These are phyloP conservation scores for Chaetura pelagica DNA, from an alignment of 2,113 vertebrate genomes.

Conservation along the genomic window DNA sequence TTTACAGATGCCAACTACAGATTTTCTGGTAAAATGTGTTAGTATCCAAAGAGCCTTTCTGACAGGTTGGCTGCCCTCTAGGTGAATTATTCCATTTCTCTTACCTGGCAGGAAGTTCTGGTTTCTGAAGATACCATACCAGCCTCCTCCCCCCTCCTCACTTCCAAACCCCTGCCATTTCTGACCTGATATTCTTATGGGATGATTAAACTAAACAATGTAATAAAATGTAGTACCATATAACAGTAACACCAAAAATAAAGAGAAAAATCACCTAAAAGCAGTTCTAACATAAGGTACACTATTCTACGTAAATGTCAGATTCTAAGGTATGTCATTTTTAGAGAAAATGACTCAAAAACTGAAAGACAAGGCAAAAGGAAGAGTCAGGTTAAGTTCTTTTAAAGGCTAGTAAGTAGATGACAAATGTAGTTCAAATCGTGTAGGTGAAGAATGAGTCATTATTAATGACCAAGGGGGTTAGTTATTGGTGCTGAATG, in stretches of 20 bases:
- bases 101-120: not conserved
- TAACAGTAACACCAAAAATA: not conserved
- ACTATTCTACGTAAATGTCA: conserved; percentile 48
- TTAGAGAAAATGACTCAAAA: conserved; percentile 28
- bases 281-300: not conserved
- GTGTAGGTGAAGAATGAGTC: conserved; percentile 48
- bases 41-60: not conserved
- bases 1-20: not conserved
- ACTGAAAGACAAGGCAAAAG: conserved; percentile 35
- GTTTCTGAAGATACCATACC: not conserved
- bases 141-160: too few species aligned
- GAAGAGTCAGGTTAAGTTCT: conserved; percentile 55
- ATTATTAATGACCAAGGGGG: conserved; percentile 48
- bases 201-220: not conserved
- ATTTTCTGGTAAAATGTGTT: not conserved
- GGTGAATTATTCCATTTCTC: not conserved
- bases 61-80: not conserved
- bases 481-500: conserved; percentile 20
- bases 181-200: not conserved
- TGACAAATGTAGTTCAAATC: conserved; percentile 65
- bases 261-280: not conserved
- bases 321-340: conserved; percentile 15
- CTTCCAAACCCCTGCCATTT: not conserved
- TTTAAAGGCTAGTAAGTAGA: conserved; percentile 48
- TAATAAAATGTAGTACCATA: not conserved